Percentiles rank a stretch among this genome's conserved stretches.
These are phyloP conservation scores for Chamaetylas fuelleborni DNA, from an alignment of 2,113 vertebrate species.

Conservation along the genomic window DNA sequence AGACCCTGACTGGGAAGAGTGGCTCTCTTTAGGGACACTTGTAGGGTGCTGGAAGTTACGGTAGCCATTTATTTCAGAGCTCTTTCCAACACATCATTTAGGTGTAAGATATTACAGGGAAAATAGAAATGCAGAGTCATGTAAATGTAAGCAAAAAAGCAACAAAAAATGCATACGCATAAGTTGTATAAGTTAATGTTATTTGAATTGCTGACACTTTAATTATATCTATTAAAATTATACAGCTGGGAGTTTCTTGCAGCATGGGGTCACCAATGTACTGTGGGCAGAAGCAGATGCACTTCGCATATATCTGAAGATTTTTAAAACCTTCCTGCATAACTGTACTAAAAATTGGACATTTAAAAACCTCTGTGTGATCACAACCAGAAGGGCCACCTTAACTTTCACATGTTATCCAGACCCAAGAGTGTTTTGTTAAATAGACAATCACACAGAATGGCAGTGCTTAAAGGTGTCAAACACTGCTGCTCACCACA, in stretches of 20 bases:
- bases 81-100: neutral
- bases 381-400: neutral
- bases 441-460: neutral
- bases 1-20: neutral
- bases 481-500: neutral
- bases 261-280: neutral
- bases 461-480: neutral
- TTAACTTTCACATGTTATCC: neutral
- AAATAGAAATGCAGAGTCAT: neutral
- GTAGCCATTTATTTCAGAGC: neutral
- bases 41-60: neutral
- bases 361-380: neutral
- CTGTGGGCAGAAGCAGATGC: neutral
- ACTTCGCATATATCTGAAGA: neutral
- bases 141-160: neutral
- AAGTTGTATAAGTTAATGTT: neutral
- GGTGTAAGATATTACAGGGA: neutral
- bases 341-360: neutral
- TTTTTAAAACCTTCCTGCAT: neutral
- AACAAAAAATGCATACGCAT: neutral
- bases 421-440: neutral
- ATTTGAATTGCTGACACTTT: neutral
- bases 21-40: neutral
- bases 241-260: neutral
- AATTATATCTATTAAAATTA: neutral